Percentiles rank a stretch among this genome's conserved stretches.
Conservation (phyloP, 2,888 invertebrate species). For the Spicauda simplicius region DNA sequence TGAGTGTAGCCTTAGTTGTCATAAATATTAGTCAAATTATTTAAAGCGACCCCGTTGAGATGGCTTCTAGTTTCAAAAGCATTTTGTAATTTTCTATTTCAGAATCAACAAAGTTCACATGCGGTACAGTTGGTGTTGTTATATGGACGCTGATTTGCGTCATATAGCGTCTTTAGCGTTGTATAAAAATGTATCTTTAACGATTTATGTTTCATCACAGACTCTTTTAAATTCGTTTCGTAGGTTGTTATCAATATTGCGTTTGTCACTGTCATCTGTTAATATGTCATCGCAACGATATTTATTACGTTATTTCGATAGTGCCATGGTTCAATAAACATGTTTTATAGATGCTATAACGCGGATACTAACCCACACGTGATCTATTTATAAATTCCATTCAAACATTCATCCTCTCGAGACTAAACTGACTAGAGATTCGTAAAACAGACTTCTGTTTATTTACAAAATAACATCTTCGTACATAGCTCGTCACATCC, state of each 20-base stretch:
- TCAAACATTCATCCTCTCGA: slow-evolving; percentile 43
- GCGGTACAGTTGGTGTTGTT: neutral
- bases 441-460: slow-evolving; percentile 32
- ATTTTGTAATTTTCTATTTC: slow-evolving; percentile 32
- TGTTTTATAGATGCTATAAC: slow-evolving; percentile 37
- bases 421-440: slow-evolving; percentile 28
- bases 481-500: no score
- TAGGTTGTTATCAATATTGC: neutral
- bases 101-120: slow-evolving; percentile 19
- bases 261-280: slow-evolving; percentile 13
- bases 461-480: slow-evolving; percentile 19
- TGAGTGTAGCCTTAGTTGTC: slow-evolving; percentile 35
- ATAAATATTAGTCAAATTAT: slow-evolving; percentile 26
- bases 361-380: slow-evolving; percentile 41
- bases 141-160: slow-evolving; percentile 2
- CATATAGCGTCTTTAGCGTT: neutral
- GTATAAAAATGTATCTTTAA: neutral
- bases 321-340: slow-evolving; percentile 10
- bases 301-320: slow-evolving; percentile 13
- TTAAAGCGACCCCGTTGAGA: slow-evolving; percentile 15
- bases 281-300: slow-evolving; percentile 13
- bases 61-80: slow-evolving; percentile 22
- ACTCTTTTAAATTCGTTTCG: neutral
- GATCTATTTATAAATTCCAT: slow-evolving; percentile 53
- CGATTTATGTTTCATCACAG: neutral